Conservation (phyloP, 2,797 vertebrate species). For the Acanthornis magna region DNA sequence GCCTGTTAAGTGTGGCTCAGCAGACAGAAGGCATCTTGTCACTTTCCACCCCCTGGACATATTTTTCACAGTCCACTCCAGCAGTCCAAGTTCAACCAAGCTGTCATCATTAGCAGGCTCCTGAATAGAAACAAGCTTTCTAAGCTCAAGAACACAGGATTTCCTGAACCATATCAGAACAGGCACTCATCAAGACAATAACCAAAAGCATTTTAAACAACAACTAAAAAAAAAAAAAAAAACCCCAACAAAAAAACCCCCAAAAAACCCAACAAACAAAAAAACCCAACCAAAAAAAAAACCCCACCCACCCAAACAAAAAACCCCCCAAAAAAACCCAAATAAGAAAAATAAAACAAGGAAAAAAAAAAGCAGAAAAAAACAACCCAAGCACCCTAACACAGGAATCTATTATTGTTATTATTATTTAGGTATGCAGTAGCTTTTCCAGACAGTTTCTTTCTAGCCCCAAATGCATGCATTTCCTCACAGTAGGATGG, state of each 20-base stretch:
- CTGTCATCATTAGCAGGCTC: neutral
- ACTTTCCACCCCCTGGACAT: neutral
- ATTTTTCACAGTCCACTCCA: neutral
- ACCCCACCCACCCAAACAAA: neutral
- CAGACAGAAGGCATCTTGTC: neutral
- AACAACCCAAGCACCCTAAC: neutral
- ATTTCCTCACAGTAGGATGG: neutral
- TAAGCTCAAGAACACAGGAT: constrained; percentile 51
- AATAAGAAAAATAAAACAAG: too few species aligned
- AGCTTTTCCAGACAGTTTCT: constrained; percentile 35
- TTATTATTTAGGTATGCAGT: neutral
- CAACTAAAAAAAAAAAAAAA: neutral
- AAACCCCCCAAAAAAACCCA: neutral
- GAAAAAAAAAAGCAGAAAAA: too few species aligned
- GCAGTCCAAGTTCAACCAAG: neutral
- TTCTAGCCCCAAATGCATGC: neutral
- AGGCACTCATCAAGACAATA: constrained; percentile 45
- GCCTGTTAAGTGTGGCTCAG: neutral
- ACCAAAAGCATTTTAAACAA: constrained; percentile 7
- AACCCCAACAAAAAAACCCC: neutral
- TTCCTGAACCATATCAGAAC: constrained; percentile 41
- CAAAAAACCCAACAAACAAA: neutral
- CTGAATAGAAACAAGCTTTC: constrained; percentile 7
- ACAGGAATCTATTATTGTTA: neutral
- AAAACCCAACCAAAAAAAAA: neutral